Percentiles rank a stretch among this genome's conserved stretches.
Conservation (phyloP, 2,888 invertebrate genomes). For the Masnerella sp. region DNA sequence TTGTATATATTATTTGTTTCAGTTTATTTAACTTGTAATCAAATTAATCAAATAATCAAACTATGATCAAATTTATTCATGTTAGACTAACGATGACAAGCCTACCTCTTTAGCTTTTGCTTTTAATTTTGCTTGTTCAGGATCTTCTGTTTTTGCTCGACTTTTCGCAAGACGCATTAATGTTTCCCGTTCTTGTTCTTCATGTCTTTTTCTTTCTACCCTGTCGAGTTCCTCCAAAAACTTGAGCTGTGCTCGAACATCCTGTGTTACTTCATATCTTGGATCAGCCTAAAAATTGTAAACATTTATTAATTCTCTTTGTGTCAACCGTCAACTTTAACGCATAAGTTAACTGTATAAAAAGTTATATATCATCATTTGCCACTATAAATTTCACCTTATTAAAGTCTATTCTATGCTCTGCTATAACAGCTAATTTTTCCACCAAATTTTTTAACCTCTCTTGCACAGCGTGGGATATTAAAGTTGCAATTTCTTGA, state of each 20-base stretch:
- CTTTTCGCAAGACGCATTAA: constrained; percentile 96
- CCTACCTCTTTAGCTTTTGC: constrained; percentile 92
- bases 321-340: too few species aligned
- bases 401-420: constrained; percentile 94
- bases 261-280: constrained; percentile 92
- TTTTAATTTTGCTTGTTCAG: constrained; percentile 97
- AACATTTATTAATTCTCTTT: background rate
- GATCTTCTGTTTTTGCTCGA: constrained; percentile 97
- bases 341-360: too few species aligned
- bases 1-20: too few species aligned
- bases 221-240: constrained; percentile 98
- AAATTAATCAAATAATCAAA: too few species aligned
- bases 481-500: constrained; percentile 90
- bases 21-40: too few species aligned
- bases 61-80: too few species aligned
- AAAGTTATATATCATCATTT: too few species aligned
- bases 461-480: constrained; percentile 97
- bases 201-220: constrained; percentile 94
- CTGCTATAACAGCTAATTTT: constrained; percentile 94
- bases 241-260: constrained; percentile 94
- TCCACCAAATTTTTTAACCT: constrained; percentile 93
- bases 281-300: constrained; percentile 84
- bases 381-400: constrained; percentile 23
- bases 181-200: constrained; percentile 97
- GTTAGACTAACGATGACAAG: too few species aligned